Evolutionary conservation across 2,888 invertebrate genomes (phyloP).

Genomic region (Liopterus haemorrhoidalis): DNA sequence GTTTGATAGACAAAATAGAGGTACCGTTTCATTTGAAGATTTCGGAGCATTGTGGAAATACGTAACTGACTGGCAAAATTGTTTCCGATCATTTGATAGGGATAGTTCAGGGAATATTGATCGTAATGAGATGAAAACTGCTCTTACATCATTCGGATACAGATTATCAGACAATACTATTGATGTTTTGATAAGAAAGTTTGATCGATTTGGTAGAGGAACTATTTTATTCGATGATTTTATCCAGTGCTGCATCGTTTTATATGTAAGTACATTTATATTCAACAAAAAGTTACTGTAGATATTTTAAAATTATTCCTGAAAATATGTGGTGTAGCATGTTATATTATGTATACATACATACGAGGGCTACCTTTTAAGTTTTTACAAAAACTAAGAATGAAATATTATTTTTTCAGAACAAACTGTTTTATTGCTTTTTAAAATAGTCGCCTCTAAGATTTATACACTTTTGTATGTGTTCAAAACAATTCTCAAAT

Average conservation of each 20-base stretch:
- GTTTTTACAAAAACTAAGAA: no score
- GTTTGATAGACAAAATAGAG: constrained; percentile 88
- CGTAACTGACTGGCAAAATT: constrained; percentile 95
- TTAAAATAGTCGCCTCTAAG: no score
- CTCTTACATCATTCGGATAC: constrained; percentile 85
- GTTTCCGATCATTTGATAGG: constrained; percentile 88
- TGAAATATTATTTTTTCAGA: no score
- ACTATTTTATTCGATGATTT: constrained; percentile 97
- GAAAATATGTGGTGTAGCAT: background rate
- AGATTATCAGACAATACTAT: constrained; percentile 77
- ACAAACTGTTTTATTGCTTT: no score
- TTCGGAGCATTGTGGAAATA: constrained; percentile 97
- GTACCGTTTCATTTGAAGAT: constrained; percentile 89
- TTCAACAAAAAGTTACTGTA: background rate
- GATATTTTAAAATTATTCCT: background rate
- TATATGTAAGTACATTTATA: constrained; percentile 72
- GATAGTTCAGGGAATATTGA: constrained; percentile 93
- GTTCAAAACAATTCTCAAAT: no score
- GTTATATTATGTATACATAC: background rate
- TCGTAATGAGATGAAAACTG: constrained; percentile 80
- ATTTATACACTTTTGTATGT: no score
- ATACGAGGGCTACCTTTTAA: no score
- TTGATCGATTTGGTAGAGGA: constrained; percentile 86
- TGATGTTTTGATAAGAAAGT: constrained; percentile 78
- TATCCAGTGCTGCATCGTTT: constrained; percentile 89